Base-by-base conservation (phyloP, 2,888 invertebrate genomes). In the Coleophora flavipennella region DNA sequence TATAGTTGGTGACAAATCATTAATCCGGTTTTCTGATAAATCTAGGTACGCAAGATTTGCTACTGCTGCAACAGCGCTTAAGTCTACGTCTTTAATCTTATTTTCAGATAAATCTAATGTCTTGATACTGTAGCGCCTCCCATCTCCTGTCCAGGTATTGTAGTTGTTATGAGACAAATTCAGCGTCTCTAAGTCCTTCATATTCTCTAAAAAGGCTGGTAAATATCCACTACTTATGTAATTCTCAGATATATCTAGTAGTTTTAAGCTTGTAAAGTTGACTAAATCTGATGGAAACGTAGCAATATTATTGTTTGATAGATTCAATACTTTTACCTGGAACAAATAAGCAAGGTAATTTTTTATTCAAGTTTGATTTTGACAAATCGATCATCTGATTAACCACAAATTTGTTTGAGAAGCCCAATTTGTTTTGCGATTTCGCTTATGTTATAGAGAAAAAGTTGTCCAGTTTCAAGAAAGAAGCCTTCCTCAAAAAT, bases 11-110 rank as follows among this genome's bases (percentile, higher is more conserved):
- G 87, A 84, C 43, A 93, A 62, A 14, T 77, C 63, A 10, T 85
- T 74, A 36, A 93, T 79, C 64, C 88, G 87, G 61, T 93, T 93
- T 54, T 86, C 88, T 0, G 92, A 91, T 53, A 93, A 70, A 65
- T 93, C 90, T 11, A 93, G 65, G 25, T 70, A 69, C 38, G 83
- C 79, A 27, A 93, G 66, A 37, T 81, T 69, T 31, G 80, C 68
- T 48, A 91, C 68, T 33, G 77, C 80, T 13, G 62, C 65, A 59
- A 93, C 92, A 0, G 90, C 87, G 40, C 85, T 83, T 33, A 74
- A 67, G 33, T 89, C 88, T 13, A 93, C 72, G 1, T 60, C 66
- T 29, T 80, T 86, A 36, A 93, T 86, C 38, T 88, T 86, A 60
- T 93, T 93, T 32, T 83, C 81, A 0, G 91, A 90, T 36, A 93